Evolutionary conservation across 2,113 vertebrate species (phyloP).

Genomic region (Gymnogyps californianus): DNA sequence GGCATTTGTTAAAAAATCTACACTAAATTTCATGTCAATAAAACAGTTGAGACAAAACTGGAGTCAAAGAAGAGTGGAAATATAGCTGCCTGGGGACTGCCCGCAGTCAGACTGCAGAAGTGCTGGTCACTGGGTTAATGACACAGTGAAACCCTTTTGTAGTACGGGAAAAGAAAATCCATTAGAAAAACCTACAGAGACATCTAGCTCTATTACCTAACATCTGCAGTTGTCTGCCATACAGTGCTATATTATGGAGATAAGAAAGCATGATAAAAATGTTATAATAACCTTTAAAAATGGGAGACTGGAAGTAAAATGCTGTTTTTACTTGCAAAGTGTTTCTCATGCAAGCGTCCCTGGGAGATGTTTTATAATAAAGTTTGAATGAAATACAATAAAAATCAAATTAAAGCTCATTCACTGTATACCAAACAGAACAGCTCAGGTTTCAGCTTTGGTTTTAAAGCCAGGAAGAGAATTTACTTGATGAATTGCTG

Average conservation of each 20-base stretch:
- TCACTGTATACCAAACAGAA: conserved; percentile 9
- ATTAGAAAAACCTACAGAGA: conserved; percentile 44
- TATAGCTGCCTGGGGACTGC: not conserved
- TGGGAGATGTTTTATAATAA: conserved; percentile 45
- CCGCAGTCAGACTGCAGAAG: not conserved
- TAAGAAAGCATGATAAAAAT: not conserved
- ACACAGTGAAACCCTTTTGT: conserved; percentile 1
- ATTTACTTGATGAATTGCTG: conserved; percentile 5
- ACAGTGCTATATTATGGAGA: not conserved
- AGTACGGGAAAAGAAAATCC: not conserved
- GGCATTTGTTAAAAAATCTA: not conserved
- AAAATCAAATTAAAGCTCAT: conserved; percentile 49
- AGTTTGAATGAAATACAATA: conserved; percentile 43
- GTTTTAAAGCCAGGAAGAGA: conserved; percentile 18
- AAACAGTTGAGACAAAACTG: not conserved
- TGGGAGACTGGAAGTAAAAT: not conserved
- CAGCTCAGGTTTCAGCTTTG: conserved; percentile 22
- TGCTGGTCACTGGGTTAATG: conserved; percentile 43
- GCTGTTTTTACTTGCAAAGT: conserved; percentile 1
- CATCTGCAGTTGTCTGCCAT: not conserved
- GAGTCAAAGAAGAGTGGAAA: not conserved
- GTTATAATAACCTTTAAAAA: conserved; percentile 3
- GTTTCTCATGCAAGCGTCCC: conserved; percentile 30
- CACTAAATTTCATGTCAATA: not conserved
- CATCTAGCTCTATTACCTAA: conserved; percentile 23